Evolutionary conservation across 2,797 vertebrate genomes (phyloP).

Genomic region (Champsocephalus gunnari): DNA sequence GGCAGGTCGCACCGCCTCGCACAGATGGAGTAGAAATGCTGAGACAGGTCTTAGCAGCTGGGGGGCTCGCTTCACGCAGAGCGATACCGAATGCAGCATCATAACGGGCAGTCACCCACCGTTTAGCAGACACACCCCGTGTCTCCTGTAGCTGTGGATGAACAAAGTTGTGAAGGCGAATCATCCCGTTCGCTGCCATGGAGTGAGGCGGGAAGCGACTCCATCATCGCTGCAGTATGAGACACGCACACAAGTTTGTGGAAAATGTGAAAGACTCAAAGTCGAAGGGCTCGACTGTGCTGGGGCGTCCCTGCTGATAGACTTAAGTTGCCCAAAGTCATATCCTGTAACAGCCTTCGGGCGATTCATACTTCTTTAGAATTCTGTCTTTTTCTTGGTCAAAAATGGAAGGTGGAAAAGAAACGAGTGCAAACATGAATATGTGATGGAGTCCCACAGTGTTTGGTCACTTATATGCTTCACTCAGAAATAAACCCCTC

Average conservation of each 20-base stretch:
- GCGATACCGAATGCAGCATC: slow-evolving; percentile 55
- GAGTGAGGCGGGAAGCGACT: slow-evolving; percentile 13
- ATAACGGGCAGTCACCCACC: slow-evolving; percentile 64
- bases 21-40: slow-evolving; percentile 65
- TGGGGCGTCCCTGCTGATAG: slow-evolving; percentile 22
- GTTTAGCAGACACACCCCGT: slow-evolving; percentile 54
- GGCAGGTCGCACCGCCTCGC: slow-evolving; percentile 45
- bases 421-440: no score
- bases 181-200: neutral
- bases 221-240: neutral
- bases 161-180: slow-evolving; percentile 36
- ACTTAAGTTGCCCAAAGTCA: slow-evolving; percentile 33
- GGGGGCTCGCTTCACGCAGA: slow-evolving; percentile 45
- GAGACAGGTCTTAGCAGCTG: slow-evolving; percentile 56
- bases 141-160: slow-evolving; percentile 50
- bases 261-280: slow-evolving; percentile 36
- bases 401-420: neutral
- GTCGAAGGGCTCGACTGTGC: slow-evolving; percentile 51
- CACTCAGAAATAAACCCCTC: neutral
- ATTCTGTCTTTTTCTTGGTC: neutral
- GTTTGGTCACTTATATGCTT: neutral
- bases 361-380: neutral
- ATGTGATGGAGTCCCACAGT: neutral
- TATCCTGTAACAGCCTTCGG: slow-evolving; percentile 20
- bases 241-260: slow-evolving; percentile 9